Conservation (phyloP, 1,140 invertebrate genomes). For the Liolophura sinensis region DNA sequence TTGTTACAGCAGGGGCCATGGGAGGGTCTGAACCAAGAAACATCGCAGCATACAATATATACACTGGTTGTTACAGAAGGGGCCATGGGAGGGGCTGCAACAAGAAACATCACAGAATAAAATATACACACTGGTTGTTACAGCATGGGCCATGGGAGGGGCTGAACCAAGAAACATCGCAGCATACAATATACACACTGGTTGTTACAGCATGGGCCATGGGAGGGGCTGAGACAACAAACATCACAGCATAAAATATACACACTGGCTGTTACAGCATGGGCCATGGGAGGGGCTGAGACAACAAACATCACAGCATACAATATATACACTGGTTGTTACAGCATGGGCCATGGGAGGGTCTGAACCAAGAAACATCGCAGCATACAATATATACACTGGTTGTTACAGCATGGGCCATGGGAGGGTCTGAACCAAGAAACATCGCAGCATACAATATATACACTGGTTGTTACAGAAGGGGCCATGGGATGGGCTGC, state of each 20-base stretch:
- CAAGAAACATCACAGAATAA: too few species aligned
- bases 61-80: conserved; percentile 86
- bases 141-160: conserved; percentile 98
- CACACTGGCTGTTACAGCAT: too few species aligned
- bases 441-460: background rate
- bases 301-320: too few species aligned
- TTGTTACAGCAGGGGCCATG: conserved; percentile 93
- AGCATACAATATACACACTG: too few species aligned
- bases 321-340: conserved; percentile 71
- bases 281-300: too few species aligned
- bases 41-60: too few species aligned
- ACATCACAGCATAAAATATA: too few species aligned
- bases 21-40: conserved; percentile 74
- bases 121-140: too few species aligned
- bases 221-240: conserved; percentile 77
- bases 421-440: conserved; percentile 80
- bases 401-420: conserved; percentile 87
- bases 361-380: conserved; percentile 65
- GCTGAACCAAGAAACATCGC: conserved; percentile 65
- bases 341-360: conserved; percentile 96
- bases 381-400: conserved; percentile 63
- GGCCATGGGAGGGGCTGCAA: conserved; percentile 91
- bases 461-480: conserved; percentile 82
- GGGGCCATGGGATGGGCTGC: conserved; percentile 93
- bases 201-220: conserved; percentile 91